phyloP scores from a whole-genome alignment of 2,888 invertebrate species.

The Helicoverpa assulta region DNA sequence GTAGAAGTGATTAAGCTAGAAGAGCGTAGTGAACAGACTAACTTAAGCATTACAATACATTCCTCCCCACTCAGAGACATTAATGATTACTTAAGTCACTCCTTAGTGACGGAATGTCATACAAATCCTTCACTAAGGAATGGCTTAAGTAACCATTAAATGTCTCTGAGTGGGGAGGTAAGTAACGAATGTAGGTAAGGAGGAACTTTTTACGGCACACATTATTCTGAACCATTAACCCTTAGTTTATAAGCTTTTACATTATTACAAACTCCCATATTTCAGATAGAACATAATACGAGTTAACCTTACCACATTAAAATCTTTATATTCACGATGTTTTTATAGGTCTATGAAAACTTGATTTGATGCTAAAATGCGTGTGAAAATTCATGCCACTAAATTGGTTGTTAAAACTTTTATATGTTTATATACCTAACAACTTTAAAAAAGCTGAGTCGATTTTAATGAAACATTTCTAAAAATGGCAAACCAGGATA shows the following conservation, averaged over 20 bases:
- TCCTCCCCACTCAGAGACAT: too few relatives aligned
- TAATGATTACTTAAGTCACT: too few relatives aligned
- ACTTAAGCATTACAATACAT: not conserved
- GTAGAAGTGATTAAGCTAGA: not conserved
- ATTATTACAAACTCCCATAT: constrained; percentile 21
- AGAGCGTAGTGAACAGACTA: not conserved
- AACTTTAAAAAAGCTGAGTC: too few relatives aligned
- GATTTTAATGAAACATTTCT: too few relatives aligned
- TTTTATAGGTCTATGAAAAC: constrained; percentile 14
- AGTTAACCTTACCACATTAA: constrained; percentile 14
- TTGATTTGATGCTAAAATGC: not conserved
- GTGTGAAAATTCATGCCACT: too few relatives aligned
- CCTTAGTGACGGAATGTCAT: too few relatives aligned
- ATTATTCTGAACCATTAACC: constrained; percentile 41
- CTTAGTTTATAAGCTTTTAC: constrained; percentile 42
- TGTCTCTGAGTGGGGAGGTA: too few relatives aligned
- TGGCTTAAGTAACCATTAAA: too few relatives aligned
- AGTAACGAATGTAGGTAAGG: not conserved
- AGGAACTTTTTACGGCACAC: constrained; percentile 44
- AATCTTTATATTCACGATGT: constrained; percentile 11
- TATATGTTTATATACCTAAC: too few relatives aligned
- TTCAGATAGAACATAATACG: constrained; percentile 20
- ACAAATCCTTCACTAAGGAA: too few relatives aligned
- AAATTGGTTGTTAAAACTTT: too few relatives aligned
- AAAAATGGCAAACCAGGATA: too few relatives aligned